Percentiles rank a stretch among this genome's conserved stretches.
Conservation (phyloP, 2,888 invertebrate species). For the Aphidius colemani region DNA sequence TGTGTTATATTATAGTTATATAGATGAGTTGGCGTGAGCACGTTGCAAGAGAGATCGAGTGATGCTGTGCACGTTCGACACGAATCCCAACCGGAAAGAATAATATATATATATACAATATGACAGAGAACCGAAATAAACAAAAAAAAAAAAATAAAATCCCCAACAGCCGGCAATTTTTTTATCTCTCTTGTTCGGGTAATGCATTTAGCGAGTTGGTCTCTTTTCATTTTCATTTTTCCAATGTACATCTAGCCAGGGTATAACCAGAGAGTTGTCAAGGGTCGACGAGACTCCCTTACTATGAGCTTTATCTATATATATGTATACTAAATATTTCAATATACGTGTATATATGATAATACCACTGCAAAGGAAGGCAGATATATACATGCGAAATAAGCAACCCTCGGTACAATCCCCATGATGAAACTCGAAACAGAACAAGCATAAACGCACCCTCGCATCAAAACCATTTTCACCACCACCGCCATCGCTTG, state of each 20-base stretch:
- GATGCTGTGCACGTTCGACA: conserved; percentile 20
- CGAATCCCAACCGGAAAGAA: conserved; percentile 32
- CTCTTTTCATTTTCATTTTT: conserved; percentile 18
- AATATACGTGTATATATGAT: too few species aligned
- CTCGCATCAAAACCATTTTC: conserved; percentile 32
- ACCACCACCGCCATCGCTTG: conserved; percentile 13
- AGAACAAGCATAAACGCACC: conserved; percentile 5
- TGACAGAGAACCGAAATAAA: background rate
- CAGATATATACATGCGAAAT: too few species aligned
- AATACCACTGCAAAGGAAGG: too few species aligned
- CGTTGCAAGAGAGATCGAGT: conserved; percentile 3
- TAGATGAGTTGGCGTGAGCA: too few species aligned
- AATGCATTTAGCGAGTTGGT: background rate
- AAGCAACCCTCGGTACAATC: too few species aligned
- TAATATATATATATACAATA: conserved; percentile 17
- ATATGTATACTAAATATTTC: too few species aligned
- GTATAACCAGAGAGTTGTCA: background rate
- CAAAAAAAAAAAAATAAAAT: background rate
- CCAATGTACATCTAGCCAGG: conserved; percentile 12
- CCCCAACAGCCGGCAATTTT: background rate
- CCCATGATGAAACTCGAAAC: too few species aligned
- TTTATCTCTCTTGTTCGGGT: conserved; percentile 6
- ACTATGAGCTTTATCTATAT: conserved; percentile 18
- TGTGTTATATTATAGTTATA: too few species aligned
- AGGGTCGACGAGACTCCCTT: too few species aligned